A percentile compares a stretch with the other conserved stretches of the same genome.
Conservation (phyloP, 2,888 invertebrate genomes). For the Troides oblongomaculatus region DNA sequence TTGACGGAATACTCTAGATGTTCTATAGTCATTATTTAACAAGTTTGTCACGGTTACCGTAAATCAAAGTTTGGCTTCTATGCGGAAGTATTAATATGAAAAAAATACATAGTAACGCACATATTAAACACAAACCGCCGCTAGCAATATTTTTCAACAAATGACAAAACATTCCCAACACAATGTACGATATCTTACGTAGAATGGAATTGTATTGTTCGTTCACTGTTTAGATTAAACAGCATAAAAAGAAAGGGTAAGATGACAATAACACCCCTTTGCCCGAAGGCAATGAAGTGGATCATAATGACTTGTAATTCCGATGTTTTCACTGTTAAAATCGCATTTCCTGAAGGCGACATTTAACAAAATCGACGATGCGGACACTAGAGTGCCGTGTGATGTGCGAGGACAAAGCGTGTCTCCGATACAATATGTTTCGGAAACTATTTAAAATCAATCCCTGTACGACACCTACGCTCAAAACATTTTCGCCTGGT, state of each 20-base stretch:
- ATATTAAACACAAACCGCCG: not conserved
- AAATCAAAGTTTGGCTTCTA: too few relatives aligned
- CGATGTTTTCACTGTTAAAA: constrained; percentile 77
- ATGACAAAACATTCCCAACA: constrained; percentile 21
- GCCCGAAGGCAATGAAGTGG: constrained; percentile 70
- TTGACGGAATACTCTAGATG: too few relatives aligned
- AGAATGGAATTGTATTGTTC: constrained; percentile 46
- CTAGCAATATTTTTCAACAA: constrained; percentile 1
- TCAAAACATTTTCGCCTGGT: constrained; percentile 42
- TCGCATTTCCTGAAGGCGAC: constrained; percentile 75
- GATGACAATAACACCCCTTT: constrained; percentile 72
- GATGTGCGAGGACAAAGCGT: constrained; percentile 60
- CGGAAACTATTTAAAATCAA: constrained; percentile 69
- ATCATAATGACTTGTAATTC: constrained; percentile 75
- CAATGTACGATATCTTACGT: constrained; percentile 37
- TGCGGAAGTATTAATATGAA: not conserved
- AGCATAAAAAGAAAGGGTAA: constrained; percentile 61
- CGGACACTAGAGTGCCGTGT: constrained; percentile 61
- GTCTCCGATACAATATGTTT: constrained; percentile 63
- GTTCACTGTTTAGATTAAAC: constrained; percentile 58
- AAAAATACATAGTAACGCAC: not conserved
- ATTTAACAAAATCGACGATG: constrained; percentile 66
- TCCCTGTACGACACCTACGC: constrained; percentile 68
- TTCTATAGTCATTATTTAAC: too few relatives aligned
- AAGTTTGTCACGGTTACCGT: too few relatives aligned